These are phyloP conservation scores for Nysson spinosus DNA, from an alignment of 2,888 invertebrate species.

Conservation along the genomic window DNA sequence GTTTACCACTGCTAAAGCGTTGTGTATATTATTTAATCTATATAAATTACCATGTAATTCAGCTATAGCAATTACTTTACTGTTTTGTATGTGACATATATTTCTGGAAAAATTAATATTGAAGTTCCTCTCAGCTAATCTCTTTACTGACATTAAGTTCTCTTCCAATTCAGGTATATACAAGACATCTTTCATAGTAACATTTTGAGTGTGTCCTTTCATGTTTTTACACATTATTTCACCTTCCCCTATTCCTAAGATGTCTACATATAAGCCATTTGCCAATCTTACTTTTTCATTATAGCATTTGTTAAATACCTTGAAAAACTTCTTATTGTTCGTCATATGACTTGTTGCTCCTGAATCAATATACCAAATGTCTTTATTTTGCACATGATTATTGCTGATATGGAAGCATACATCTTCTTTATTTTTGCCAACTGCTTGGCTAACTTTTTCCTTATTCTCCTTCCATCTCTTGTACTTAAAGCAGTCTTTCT, in stretches of 20 bases:
- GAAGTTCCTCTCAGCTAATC: neutral
- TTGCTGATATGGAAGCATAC: neutral
- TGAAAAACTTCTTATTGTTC: neutral
- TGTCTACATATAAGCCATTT: neutral
- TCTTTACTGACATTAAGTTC: neutral
- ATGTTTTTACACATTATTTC: neutral
- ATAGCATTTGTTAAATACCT: neutral
- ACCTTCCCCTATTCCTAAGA: neutral
- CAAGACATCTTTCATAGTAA: neutral
- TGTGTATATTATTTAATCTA: neutral
- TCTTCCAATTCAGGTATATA: neutral
- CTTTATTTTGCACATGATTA: neutral
- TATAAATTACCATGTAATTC: neutral
- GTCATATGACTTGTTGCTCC: neutral
- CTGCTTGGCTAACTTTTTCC: neutral
- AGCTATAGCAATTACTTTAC: neutral
- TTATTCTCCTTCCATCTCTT: slow-evolving; percentile 9
- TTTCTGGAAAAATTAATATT: neutral
- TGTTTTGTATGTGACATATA: neutral
- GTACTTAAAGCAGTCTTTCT: slow-evolving; percentile 11
- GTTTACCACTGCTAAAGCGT: neutral
- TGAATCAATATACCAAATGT: neutral
- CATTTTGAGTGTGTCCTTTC: neutral
- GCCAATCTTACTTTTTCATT: neutral
- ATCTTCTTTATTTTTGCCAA: no score